Base-by-base conservation (phyloP, 2,113 vertebrate genomes). In the Crypturellus undulatus region DNA sequence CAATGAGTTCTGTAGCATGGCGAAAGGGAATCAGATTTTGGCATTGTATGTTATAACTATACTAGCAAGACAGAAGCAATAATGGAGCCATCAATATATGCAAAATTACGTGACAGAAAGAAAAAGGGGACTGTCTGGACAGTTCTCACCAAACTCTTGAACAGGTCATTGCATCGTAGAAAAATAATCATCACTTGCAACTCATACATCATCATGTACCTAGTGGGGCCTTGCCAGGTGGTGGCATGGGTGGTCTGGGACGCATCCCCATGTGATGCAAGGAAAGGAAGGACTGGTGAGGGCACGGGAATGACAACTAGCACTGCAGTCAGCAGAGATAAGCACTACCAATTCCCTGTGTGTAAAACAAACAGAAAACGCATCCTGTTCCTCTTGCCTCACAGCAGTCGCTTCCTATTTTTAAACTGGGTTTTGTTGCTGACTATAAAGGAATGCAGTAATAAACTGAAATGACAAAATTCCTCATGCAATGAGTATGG, bases 361-460 rank as follows among this genome's bases (percentile, higher is more conserved):
- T 38, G 45, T 68, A 88, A 95, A 96, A 40, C 11, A 89, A 94
- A 80, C 36, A 79, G 56, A 93, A 90, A 83, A 17, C 15, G 81
- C 64, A 47, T 84, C 58, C 63, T 86, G 32, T 89, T 90, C 43
- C 68, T 19, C n/a, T 92, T 79, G 71, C 68, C 19, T 60, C 64
- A 94, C 58, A 3, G 6, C 28, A 91, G 54, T 56, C 1, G 0
- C 54, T 78, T 88, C 90, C 80, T 87, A 72, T 94, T 96, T 96
- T 93, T 81, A 87, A 85, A 93, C 49, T 38, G 20, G 9, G 2
- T n/a, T 96, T 96, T 91, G 45, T 65, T 94, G 62, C 83, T 93
- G 88, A 84, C 65, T 63, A 16, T 32, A n/a, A 43, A 89, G 63
- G 43, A 75, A 86, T 80, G 34, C 38, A 79, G 36, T 52, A 92